phyloP scores from a whole-genome alignment of 2,113 vertebrate genomes.

The Amblyopsis rosae region DNA sequence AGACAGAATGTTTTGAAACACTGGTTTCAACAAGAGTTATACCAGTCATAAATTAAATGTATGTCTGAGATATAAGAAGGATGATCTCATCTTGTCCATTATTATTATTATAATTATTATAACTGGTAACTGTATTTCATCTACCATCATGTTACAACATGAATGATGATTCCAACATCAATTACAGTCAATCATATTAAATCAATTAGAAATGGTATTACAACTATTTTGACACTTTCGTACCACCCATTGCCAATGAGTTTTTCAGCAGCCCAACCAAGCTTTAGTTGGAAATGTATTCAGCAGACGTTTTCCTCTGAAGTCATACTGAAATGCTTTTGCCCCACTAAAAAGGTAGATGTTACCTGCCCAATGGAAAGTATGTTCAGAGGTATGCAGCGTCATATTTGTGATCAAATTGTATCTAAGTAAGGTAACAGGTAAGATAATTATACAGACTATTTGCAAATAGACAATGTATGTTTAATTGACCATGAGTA shows the following conservation, averaged over 20 bases:
- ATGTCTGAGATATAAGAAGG: too few species aligned
- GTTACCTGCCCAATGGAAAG: constrained; percentile 39
- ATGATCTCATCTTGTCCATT: too few species aligned
- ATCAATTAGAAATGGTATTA: too few species aligned
- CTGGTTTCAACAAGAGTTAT: too few species aligned
- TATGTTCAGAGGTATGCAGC: background rate
- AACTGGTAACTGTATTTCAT: too few species aligned
- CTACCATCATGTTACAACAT: too few species aligned
- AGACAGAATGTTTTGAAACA: too few species aligned
- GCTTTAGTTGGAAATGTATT: constrained; percentile 52
- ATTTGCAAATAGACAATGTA: constrained; percentile 9
- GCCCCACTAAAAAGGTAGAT: constrained; percentile 52
- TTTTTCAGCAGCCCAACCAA: constrained; percentile 57
- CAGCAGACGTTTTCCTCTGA: constrained; percentile 32
- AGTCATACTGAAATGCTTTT: constrained; percentile 53
- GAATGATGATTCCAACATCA: too few species aligned
- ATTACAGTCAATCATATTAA: too few species aligned
- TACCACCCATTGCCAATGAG: background rate
- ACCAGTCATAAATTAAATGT: too few species aligned
- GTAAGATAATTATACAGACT: constrained; percentile 11
- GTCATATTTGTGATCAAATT: background rate
- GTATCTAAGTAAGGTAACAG: background rate
- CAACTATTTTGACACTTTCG: too few species aligned
- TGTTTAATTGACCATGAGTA: background rate
- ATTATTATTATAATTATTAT: too few species aligned